Evolutionary conservation across 2,113 vertebrate species (phyloP), one percentile per base, ranked within the genome.

Genomic region (Alexandromys fortis): DNA sequence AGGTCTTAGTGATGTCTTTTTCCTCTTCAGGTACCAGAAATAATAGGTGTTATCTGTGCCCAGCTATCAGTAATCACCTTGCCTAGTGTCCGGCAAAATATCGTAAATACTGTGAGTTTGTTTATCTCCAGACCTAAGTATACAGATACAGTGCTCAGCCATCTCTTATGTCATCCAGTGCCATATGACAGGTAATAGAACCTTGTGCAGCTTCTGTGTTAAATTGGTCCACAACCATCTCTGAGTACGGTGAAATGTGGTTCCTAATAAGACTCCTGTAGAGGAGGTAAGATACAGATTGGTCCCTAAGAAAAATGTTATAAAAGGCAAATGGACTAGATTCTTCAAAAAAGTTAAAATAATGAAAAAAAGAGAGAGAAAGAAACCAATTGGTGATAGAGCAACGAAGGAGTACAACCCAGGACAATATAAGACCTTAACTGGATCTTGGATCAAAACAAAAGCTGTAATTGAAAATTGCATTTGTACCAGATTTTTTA

Each of bases 171-270:
- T 79, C 93, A 97, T 72, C 97, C 97, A 55, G 28, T 97, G 42
- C 97, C 97, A 1, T 98, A 97, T 90, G 87, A 97, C 91, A 98
- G 97, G 97, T 97, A 98, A 96, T 9, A 38, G 91, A 91, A 68
- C 26, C 68, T 92, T 38, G 21, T 61, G 61, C 12, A 78, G 63
- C 79, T 58, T 95, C 89, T 92, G 58, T 26, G 58, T 67, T n/a
- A 89, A 89, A 65, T 30, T 61, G 42, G 35, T 14, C 38, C 3
- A 4, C 72, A 61, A 28, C 55, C 91, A 85, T 68, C 24, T 65
- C 77, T 79, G 21, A 87, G 49, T 86, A 45, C 67, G 73, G 35
- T 45, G 7, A 42, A 89, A 77, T 17, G 47, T 81, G 28, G n/a
- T 47, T 81, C 12, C 75, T 85, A 86, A 76, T 19, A 42, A 91